Evolutionary conservation across 2,113 vertebrate genomes (phyloP).

Genomic region (Engraulis encrasicolus): DNA sequence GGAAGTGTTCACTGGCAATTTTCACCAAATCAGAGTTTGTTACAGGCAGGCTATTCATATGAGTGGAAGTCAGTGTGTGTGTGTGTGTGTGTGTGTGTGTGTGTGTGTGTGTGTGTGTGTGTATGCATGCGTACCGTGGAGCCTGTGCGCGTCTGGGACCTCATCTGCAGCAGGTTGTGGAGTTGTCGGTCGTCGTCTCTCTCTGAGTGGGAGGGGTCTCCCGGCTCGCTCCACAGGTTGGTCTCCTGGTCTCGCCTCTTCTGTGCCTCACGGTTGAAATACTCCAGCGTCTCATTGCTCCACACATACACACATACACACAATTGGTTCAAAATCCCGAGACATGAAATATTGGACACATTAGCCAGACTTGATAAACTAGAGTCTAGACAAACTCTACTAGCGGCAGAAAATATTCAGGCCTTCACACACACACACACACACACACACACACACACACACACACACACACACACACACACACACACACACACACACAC

Average conservation of each 20-base stretch:
- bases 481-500: no score
- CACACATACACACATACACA: conserved; percentile 20
- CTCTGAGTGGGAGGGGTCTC: conserved; percentile 80
- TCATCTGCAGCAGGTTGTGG: conserved; percentile 74
- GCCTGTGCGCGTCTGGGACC: conserved; percentile 74
- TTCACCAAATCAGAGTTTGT: not conserved
- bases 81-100: not conserved
- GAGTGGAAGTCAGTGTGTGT: not conserved
- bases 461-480: no score
- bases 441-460: no score
- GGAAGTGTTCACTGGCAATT: not conserved
- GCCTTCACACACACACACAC: no score
- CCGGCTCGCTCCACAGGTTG: conserved; percentile 82
- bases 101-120: conserved; percentile 22
- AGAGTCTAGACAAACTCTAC: no score
- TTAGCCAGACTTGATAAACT: no score
- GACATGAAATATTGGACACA: no score
- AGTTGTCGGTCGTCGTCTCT: conserved; percentile 78
- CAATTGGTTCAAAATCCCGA: no score
- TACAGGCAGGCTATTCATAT: not conserved
- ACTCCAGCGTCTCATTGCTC: conserved; percentile 77
- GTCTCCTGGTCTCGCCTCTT: conserved; percentile 79
- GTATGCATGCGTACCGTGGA: conserved; percentile 68
- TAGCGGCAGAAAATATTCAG: no score
- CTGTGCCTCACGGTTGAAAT: conserved; percentile 80